These are phyloP conservation scores for Gopherus flavomarginatus DNA, from an alignment of 2,113 vertebrate genomes.

Conservation along the genomic window DNA sequence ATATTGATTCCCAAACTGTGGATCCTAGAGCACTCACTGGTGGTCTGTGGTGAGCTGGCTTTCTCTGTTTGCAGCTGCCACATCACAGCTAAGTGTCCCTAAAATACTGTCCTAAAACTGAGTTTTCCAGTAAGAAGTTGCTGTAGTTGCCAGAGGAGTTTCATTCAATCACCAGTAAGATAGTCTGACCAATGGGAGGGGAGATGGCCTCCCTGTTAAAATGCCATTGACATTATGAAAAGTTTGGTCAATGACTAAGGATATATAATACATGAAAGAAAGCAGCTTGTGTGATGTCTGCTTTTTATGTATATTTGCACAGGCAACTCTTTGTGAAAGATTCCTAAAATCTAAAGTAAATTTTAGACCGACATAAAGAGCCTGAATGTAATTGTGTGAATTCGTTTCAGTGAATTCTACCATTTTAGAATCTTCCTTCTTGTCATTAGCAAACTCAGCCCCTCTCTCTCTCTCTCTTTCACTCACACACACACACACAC, in stretches of 20 bases:
- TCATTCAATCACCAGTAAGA: not conserved
- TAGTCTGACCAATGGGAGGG: not conserved
- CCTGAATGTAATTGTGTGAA: conserved; percentile 43
- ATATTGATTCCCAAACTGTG: not conserved
- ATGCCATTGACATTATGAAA: not conserved
- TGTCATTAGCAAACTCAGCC: conserved; percentile 67
- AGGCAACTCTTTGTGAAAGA: conserved; percentile 31
- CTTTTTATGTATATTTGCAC: not conserved
- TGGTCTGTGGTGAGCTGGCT: not conserved
- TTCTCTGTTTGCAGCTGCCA: not conserved
- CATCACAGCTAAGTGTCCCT: not conserved
- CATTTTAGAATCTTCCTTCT: conserved; percentile 64
- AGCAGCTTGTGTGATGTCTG: conserved; percentile 14
- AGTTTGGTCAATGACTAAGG: not conserved
- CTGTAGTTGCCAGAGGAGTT: not conserved
- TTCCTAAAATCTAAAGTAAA: conserved; percentile 13
- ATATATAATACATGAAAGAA: conserved; percentile 14
- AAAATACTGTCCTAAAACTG: not conserved
- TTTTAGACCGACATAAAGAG: conserved; percentile 16
- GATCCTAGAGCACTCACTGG: not conserved
- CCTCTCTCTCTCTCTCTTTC: conserved; percentile 41
- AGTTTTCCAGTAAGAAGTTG: not conserved
- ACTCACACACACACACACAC: not conserved
- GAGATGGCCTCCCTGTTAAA: not conserved
- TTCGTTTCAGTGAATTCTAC: conserved; percentile 4